Evolutionary conservation across 2,113 vertebrate species (phyloP).

Genomic region (Petroica traversi): DNA sequence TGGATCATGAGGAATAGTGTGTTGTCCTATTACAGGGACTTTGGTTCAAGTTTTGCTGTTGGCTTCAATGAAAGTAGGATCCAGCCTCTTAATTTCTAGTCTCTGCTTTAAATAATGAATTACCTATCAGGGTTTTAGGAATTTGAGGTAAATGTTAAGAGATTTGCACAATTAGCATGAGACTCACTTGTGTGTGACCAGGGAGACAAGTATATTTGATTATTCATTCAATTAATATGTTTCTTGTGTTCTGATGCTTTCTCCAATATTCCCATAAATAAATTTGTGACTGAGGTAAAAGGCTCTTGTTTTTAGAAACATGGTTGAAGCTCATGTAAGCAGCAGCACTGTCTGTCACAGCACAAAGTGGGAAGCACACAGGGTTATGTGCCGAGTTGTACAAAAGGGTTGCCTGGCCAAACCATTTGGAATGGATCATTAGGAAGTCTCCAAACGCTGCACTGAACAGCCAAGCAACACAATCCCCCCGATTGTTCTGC

Average conservation of each 20-base stretch:
- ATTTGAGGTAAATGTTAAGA: not conserved
- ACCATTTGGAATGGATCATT: conserved; percentile 32
- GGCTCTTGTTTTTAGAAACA: not conserved
- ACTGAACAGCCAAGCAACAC: not conserved
- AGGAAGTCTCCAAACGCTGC: conserved; percentile 12
- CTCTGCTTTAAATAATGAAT: not conserved
- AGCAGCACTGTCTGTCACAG: not conserved
- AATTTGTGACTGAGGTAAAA: not conserved
- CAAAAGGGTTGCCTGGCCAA: not conserved
- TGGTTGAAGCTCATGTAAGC: accelerated
- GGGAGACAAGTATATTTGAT: not conserved
- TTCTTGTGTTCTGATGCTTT: not conserved
- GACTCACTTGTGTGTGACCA: not conserved
- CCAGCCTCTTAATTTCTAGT: not conserved
- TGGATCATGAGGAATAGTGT: not conserved
- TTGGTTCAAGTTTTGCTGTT: not conserved
- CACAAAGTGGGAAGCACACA: not conserved
- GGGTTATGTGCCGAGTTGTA: not conserved
- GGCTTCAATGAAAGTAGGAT: not conserved
- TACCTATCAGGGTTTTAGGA: conserved; percentile 23
- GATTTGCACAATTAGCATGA: not conserved
- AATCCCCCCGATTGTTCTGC: conserved; percentile 28
- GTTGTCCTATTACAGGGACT: not conserved
- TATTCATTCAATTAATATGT: not conserved
- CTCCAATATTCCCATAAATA: not conserved